phyloP scores from a whole-genome alignment of 2,797 vertebrate species.

The Helarctos malayanus region DNA sequence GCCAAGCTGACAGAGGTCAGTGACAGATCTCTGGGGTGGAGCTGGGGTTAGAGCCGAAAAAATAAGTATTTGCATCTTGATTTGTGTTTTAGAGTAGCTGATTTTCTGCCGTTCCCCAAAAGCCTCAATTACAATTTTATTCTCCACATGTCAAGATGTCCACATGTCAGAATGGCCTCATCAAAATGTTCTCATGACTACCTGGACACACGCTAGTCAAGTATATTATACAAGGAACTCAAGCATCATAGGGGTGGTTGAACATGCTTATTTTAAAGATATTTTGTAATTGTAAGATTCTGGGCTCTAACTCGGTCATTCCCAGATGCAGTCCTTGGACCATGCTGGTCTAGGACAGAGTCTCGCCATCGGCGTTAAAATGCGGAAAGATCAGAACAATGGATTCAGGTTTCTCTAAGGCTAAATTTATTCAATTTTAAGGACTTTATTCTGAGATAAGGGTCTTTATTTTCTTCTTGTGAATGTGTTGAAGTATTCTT shows the following conservation, averaged over 20 bases:
- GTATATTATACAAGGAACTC: not conserved
- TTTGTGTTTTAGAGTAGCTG: constrained; percentile 34
- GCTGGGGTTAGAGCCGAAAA: not conserved
- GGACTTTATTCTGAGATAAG: constrained; percentile 57
- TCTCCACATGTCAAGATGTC: constrained; percentile 62
- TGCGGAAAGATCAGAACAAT: constrained; percentile 25
- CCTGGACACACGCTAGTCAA: constrained; percentile 16
- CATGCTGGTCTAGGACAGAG: not conserved
- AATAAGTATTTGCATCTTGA: not conserved
- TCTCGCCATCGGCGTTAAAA: constrained; percentile 11
- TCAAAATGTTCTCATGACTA: constrained; percentile 3
- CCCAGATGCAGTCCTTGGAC: not conserved
- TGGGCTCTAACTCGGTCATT: not conserved
- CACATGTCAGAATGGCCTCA: constrained; percentile 4
- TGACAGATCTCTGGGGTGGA: not conserved
- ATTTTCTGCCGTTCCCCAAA: not conserved
- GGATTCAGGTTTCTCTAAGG: constrained; percentile 10
- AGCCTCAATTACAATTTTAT: constrained; percentile 27
- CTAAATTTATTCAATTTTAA: not conserved
- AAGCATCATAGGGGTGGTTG: not conserved
- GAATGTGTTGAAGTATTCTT: not conserved
- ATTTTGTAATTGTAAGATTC: constrained; percentile 43
- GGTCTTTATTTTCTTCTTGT: constrained; percentile 46
- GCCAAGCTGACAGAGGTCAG: not conserved
- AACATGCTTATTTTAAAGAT: constrained; percentile 33